phyloP scores from a whole-genome alignment of 2,888 invertebrate species.

The Orthosia gothica region DNA sequence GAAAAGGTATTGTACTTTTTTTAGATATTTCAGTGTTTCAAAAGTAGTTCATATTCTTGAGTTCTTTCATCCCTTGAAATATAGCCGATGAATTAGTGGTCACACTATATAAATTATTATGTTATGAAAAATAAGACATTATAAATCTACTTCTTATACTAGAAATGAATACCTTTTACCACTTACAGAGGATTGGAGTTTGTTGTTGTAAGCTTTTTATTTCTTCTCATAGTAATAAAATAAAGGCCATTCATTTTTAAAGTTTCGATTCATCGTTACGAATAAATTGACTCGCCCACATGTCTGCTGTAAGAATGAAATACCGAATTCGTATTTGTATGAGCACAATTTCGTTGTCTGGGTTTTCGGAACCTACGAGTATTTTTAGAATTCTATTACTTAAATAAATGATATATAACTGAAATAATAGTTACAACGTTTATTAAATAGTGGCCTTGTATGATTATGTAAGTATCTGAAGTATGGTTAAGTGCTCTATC shows the following conservation, averaged over 20 bases:
- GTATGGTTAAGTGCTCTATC: too few species aligned
- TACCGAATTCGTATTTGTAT: constrained; percentile 1
- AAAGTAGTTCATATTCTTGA: too few species aligned
- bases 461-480: background rate
- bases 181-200: background rate
- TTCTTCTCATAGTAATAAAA: background rate
- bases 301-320: constrained; percentile 17
- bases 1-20: too few species aligned
- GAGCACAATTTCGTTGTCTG: background rate
- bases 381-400: constrained; percentile 13
- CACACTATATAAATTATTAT: too few species aligned
- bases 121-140: background rate
- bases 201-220: background rate
- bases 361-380: background rate
- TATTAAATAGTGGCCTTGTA: background rate
- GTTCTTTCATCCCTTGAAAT: too few species aligned
- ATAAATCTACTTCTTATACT: too few species aligned
- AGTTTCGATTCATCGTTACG: constrained; percentile 13
- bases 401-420: background rate
- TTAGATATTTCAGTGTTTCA: too few species aligned
- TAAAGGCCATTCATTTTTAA: constrained; percentile 6
- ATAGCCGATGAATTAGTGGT: too few species aligned
- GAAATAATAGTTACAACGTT: background rate
- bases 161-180: too few species aligned
- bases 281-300: constrained; percentile 42